phyloP scores from a whole-genome alignment of 1,140 invertebrate species.

The Glossosoma conforme region DNA sequence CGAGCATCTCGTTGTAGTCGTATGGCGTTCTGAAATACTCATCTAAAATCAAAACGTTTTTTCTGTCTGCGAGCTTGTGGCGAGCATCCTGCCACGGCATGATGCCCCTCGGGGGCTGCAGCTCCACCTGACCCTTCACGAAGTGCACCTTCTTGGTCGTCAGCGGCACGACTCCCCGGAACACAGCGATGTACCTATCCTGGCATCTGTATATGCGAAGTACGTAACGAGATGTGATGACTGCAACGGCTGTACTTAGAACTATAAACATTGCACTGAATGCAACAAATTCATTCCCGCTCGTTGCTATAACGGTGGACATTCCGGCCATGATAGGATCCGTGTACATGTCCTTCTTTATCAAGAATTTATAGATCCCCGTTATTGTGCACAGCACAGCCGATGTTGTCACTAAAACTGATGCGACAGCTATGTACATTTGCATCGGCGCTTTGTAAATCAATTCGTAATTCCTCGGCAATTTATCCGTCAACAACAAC shows the following conservation, averaged over 20 bases:
- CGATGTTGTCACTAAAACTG: background rate
- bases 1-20: constrained; percentile 7
- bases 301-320: background rate
- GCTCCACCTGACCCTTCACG: constrained; percentile 3
- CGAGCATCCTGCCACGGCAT: background rate
- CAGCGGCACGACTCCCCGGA: constrained; percentile 2
- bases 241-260: background rate
- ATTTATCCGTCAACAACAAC: constrained; percentile 4
- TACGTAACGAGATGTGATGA: constrained; percentile 4
- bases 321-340: background rate
- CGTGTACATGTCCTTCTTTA: background rate
- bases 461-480: constrained; percentile 6
- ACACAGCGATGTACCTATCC: constrained; percentile 12
- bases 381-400: background rate
- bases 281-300: background rate
- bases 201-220: constrained; percentile 13
- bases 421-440: background rate
- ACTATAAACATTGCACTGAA: background rate
- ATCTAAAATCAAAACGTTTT: constrained; percentile 7
- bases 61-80: constrained; percentile 1
- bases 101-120: background rate
- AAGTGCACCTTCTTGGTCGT: constrained; percentile 1
- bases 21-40: constrained; percentile 1
- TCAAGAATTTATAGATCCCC: background rate
- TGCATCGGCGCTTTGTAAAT: constrained; percentile 18